A percentile compares a stretch with the other conserved stretches of the same genome.
Conservation (phyloP, 2,113 vertebrate species). For the Leucoraja erinaceus region DNA sequence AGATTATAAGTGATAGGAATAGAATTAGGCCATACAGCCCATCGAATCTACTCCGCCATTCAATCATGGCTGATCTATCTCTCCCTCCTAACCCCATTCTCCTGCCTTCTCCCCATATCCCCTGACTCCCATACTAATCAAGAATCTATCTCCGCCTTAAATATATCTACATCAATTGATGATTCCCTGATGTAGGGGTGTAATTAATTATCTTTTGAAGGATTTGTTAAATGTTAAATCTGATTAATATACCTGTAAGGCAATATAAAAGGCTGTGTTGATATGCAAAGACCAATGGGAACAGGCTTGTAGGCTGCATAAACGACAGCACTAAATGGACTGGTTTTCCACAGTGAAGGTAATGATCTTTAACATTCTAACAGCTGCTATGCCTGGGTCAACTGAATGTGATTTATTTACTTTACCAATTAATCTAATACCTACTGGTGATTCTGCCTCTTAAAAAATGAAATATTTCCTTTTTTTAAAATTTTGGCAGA, state of each 20-base stretch:
- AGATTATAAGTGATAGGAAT: too few species aligned
- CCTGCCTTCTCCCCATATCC: too few species aligned
- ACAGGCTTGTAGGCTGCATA: too few species aligned
- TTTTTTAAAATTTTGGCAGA: constrained; percentile 53
- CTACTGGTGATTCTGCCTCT: background rate
- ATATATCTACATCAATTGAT: background rate
- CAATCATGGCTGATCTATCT: too few species aligned
- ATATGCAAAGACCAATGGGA: background rate
- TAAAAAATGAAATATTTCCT: background rate
- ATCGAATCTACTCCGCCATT: too few species aligned
- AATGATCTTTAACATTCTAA: background rate
- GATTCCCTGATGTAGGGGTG: background rate
- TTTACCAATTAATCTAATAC: background rate
- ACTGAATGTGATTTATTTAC: background rate
- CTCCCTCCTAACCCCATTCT: too few species aligned
- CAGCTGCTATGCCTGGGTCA: background rate
- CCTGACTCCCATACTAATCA: too few species aligned
- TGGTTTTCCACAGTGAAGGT: too few species aligned
- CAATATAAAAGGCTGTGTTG: background rate
- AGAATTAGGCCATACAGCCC: too few species aligned
- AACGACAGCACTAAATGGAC: too few species aligned
- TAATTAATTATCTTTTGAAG: background rate
- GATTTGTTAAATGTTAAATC: background rate
- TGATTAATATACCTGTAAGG: background rate
- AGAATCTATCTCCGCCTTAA: too few species aligned